Evolutionary conservation across 2,797 vertebrate genomes (phyloP).

Genomic region (Dermochelys coriacea): DNA sequence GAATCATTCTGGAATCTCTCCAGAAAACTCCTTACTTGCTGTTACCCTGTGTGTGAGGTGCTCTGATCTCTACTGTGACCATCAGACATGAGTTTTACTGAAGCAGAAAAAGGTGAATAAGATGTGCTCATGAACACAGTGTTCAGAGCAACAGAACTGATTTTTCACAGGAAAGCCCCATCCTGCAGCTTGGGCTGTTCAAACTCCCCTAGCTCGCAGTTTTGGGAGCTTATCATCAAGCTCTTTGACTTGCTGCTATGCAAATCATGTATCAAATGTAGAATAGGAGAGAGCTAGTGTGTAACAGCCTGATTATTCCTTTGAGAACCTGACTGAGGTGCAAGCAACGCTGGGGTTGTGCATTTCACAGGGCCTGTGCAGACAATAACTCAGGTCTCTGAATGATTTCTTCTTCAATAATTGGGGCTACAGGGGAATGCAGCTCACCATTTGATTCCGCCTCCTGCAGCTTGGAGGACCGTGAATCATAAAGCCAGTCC

Average conservation of each 20-base stretch:
- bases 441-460: background rate
- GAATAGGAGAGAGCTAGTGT: background rate
- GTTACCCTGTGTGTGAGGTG: background rate
- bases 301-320: background rate
- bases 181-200: background rate
- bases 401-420: background rate
- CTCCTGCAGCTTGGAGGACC: background rate
- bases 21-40: background rate
- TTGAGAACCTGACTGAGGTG: background rate
- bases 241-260: background rate
- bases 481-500: background rate
- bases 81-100: background rate
- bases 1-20: background rate
- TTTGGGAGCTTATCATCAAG: background rate
- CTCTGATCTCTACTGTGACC: background rate
- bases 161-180: slow-evolving; percentile 1
- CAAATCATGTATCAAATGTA: background rate
- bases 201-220: background rate
- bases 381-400: background rate
- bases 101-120: background rate
- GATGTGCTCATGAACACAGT: background rate
- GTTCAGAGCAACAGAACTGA: background rate
- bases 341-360: background rate
- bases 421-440: background rate
- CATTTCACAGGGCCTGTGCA: background rate